These are phyloP conservation scores for Leguminivora glycinivorella DNA, from an alignment of 1,140 invertebrate genomes.

Conservation along the genomic window DNA sequence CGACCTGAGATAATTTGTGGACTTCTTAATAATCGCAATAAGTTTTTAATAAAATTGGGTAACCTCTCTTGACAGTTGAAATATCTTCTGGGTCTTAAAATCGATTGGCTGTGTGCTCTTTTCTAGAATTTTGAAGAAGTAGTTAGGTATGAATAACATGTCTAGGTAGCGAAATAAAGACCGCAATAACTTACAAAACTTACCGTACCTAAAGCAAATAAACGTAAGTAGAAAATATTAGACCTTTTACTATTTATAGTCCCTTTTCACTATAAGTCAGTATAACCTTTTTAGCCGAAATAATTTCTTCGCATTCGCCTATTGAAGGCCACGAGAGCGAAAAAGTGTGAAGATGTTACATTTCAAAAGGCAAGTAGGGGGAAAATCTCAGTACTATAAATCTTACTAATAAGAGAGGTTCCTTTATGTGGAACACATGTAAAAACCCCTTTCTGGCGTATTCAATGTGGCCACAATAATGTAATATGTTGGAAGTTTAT, in stretches of 20 bases:
- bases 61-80: no score
- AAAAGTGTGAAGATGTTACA: conserved; percentile 41
- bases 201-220: neutral
- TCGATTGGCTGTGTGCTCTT: no score
- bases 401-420: conserved; percentile 31
- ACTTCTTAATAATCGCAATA: no score
- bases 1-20: no score
- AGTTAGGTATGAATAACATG: no score
- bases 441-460: conserved; percentile 27
- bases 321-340: conserved; percentile 31
- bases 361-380: conserved; percentile 36
- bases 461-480: conserved; percentile 19
- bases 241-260: neutral
- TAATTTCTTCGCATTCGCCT: conserved; percentile 29
- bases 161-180: no score
- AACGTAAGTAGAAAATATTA: neutral
- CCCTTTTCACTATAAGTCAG: neutral
- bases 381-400: conserved; percentile 42
- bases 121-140: no score
- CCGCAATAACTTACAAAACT: no score
- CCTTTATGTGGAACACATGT: conserved; percentile 31
- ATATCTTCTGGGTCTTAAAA: no score
- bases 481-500: conserved; percentile 22
- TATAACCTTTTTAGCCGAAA: neutral
- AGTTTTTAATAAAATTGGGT: no score